Conservation (phyloP, 2,113 vertebrate species). For the Onychostruthus taczanowskii region DNA sequence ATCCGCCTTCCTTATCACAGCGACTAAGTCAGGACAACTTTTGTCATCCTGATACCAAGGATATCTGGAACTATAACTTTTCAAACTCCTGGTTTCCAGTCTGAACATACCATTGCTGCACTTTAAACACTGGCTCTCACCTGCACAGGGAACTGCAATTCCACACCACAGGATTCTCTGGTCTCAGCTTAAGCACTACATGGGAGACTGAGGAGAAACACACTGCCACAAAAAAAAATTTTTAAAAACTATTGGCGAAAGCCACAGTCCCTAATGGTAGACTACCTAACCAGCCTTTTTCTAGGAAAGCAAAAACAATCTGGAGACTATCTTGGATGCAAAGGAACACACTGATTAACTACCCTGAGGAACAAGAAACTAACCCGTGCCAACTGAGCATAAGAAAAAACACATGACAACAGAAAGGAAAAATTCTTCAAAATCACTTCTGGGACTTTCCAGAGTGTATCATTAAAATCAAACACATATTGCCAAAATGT, state of each 20-base stretch:
- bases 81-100: not conserved
- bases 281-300: not conserved
- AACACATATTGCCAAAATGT: not conserved
- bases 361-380: not conserved
- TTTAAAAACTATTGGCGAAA: not conserved
- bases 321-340: not conserved
- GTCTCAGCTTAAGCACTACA: not conserved
- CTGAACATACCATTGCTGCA: not conserved
- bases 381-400: not conserved
- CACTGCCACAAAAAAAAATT: rapidly evolving
- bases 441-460: constrained; percentile 14
- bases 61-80: not conserved
- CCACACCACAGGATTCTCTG: not conserved
- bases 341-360: not conserved
- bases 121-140: not conserved
- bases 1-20: not conserved
- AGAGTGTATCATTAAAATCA: not conserved
- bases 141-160: not conserved
- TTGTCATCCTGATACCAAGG: not conserved
- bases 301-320: not conserved
- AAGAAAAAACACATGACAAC: not conserved
- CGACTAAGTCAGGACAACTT: not conserved
- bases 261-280: not conserved
- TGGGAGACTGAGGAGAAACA: not conserved
- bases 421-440: not conserved